Base-by-base conservation (phyloP, 2,113 vertebrate species). In the Polypterus bichir region DNA sequence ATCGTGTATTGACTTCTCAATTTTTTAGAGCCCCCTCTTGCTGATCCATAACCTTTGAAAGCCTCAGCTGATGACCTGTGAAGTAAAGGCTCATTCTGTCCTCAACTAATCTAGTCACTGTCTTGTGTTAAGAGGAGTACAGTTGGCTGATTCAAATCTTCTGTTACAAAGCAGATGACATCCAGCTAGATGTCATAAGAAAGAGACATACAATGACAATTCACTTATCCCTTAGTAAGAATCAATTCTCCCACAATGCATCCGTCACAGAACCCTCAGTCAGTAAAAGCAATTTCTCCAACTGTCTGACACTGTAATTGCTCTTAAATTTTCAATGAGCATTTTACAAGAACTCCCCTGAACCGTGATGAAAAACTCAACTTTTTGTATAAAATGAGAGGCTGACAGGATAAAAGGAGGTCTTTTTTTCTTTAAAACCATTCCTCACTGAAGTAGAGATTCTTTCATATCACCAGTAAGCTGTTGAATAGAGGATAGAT, bases 191-290 rank as follows among this genome's bases (percentile, higher is more conserved):
- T 93, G 90, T 92, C 90, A 94, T 79, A 85, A 90, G 89, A 89
- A 83, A 88, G 83, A 92, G 90, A 91, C 88, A 88, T 83, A 88
- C 88, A 92, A 94, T 93, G 91, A 96, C 92, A 94, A 92, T 92
- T 94, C 92, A 92, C 91, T 93, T 92, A 91, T 90, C 89, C 88
- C 84, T 88, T 84, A 81, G 86, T 86, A 89, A 87, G 89, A 92
- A 94, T 94, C 93, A 92, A 86, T 94, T 93, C 89, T 93, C 85
- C 89, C 88, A 93, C 91, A 94, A 94, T 97, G 89, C 92, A 92
- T 91, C 90, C 92, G 92, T 96, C 92, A 97, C 83, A 88, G 87
- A 89, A 87, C 86, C 89, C 85, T 89, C 87, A 79, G 84, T 85
- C 83, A 81, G 80, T 88, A 84, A 89, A 89, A 91, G 89, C 86